Base-by-base conservation (phyloP, 2,113 vertebrate genomes). In the Ramphastos sulfuratus region DNA sequence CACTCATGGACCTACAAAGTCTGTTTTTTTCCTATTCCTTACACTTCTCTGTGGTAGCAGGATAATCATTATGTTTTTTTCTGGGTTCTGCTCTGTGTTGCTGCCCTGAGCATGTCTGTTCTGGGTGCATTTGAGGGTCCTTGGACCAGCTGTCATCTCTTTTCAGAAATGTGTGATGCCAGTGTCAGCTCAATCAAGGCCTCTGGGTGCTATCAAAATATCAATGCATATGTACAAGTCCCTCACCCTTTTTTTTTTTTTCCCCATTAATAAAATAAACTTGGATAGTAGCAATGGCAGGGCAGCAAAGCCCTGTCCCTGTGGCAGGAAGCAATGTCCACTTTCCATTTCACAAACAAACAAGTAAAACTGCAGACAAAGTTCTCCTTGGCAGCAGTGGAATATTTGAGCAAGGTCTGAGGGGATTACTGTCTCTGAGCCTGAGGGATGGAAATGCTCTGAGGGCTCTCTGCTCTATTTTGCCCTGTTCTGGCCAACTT, bases 331-430 rank as follows among this genome's bases (percentile, higher is more conserved):
- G 83, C 61, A 93, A 79, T 3, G 13, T 5, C 15, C 50, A 21
- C 77, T 85, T 93, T 93, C 92, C 65, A 93, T 90, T 96, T 95
- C 81, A 75, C 96, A 96, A 96, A 93, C 88, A 96, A 97, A 93
- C 81, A 95, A 66, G 80, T 13, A 67, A 92, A 92, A 59, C 59
- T 75, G 67, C 1, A 0, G 79, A 89, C 77, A 94, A 96, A 94
- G 44, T 71, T 85, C 73, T 86, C 76, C 82, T 95, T 70, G 0
- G 82, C 46, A 77, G 93, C 0, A 1, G 69, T 92, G 95, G 96
- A 97, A 97, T 77, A 89, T 96, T 80, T 97, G 94, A 97, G 77
- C 65, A 88, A 94, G 79, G 82, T 93, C 96, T 96, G 82, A 90
- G 86, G 94, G 95, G 94, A 96, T 61, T 81, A 28, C 80, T 89